Evolutionary conservation across 2,113 vertebrate genomes (phyloP).

Genomic region (Nycticorax nycticorax): DNA sequence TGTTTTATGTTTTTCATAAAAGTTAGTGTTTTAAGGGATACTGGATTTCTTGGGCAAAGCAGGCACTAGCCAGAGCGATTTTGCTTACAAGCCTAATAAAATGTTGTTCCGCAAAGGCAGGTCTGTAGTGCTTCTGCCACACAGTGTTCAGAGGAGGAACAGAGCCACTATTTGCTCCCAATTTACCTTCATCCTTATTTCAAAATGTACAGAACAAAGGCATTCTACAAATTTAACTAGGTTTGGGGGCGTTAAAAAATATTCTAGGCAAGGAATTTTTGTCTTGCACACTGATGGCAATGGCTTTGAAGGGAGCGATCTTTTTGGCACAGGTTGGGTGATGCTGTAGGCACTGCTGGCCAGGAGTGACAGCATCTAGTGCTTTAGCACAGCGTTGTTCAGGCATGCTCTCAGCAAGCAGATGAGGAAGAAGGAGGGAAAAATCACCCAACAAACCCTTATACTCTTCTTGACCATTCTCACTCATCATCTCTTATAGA

Average conservation of each 20-base stretch:
- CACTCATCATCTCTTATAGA: background rate
- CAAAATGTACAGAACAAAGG: background rate
- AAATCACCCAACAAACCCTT: background rate
- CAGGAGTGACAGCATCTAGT: background rate
- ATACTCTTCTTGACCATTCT: background rate
- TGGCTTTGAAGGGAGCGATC: background rate
- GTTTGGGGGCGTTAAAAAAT: background rate
- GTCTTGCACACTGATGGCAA: background rate
- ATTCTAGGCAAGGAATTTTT: background rate
- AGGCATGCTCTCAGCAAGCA: background rate
- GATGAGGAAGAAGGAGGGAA: background rate
- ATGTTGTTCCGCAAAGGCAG: background rate
- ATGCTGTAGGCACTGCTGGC: background rate
- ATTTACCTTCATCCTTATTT: background rate
- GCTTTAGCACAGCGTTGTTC: fast-evolving
- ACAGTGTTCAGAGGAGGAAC: slow-evolving; percentile 26
- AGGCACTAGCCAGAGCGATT: background rate
- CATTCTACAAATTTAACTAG: background rate
- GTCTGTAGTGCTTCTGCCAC: slow-evolving; percentile 39
- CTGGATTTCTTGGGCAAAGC: background rate
- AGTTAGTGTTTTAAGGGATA: background rate
- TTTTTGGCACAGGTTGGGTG: background rate
- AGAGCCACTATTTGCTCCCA: background rate
- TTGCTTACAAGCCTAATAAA: background rate
- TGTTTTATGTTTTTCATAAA: background rate